A percentile compares a stretch with the other conserved stretches of the same genome.
These are phyloP conservation scores for Anoplolepis gracilipes DNA, from an alignment of 1,140 invertebrate species.

Conservation along the genomic window DNA sequence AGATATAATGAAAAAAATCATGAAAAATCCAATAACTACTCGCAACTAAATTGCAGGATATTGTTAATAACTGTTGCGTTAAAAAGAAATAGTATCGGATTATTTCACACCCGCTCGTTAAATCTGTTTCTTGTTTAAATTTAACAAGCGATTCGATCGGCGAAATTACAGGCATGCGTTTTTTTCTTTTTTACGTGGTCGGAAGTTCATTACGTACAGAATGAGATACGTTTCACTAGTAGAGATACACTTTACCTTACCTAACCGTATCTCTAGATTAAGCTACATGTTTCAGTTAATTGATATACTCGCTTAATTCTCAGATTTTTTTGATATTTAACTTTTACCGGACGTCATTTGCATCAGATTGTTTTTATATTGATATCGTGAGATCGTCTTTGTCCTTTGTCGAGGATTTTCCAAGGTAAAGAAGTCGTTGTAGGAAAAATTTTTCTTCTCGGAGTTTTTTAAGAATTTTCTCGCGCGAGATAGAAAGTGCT, in stretches of 20 bases:
- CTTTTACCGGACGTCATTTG: neutral
- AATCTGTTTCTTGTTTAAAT: conserved; percentile 20
- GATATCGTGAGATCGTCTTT: neutral
- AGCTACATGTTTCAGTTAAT: conserved; percentile 2
- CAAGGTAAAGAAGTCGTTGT: neutral
- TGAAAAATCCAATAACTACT: neutral
- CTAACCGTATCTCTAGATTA: conserved; percentile 25
- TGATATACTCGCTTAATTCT: neutral
- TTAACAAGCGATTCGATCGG: conserved; percentile 30
- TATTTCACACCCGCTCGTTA: conserved; percentile 15
- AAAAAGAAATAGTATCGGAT: conserved; percentile 12
- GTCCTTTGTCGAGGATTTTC: conserved; percentile 3
- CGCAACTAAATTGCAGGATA: neutral
- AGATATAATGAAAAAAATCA: neutral
- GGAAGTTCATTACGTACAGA: conserved; percentile 48
- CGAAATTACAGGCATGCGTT: neutral
- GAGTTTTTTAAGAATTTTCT: conserved; percentile 15
- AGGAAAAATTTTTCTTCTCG: neutral
- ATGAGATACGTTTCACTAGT: neutral
- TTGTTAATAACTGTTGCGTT: conserved; percentile 26
- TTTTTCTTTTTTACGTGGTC: conserved; percentile 1
- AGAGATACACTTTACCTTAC: neutral
- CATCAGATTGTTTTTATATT: neutral
- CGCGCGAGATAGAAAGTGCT: neutral
- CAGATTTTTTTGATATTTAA: conserved; percentile 31